Conservation (phyloP, 2,797 vertebrate species). For the Emydoidea blandingii region DNA sequence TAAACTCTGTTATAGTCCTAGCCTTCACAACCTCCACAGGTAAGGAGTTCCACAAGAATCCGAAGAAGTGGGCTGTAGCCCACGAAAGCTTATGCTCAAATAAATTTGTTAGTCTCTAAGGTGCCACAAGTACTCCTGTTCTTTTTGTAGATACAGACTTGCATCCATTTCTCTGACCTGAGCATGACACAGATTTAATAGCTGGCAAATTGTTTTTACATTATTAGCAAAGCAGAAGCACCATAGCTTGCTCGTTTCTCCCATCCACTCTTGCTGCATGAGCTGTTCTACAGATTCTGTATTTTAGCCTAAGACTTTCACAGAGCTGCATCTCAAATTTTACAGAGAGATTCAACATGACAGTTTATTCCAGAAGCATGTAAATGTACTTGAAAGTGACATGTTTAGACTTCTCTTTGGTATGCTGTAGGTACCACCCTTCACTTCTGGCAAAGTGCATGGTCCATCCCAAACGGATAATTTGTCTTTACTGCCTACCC, state of each 20-base stretch:
- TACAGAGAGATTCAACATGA: constrained; percentile 27
- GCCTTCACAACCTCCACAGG: no score
- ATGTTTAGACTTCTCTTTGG: constrained; percentile 44
- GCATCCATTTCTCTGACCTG: neutral
- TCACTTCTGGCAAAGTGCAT: neutral
- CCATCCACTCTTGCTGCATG: constrained; percentile 17
- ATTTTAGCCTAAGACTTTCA: constrained; percentile 42
- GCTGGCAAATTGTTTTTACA: neutral
- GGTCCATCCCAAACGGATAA: neutral
- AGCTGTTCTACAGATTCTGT: constrained; percentile 42
- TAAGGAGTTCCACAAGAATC: no score
- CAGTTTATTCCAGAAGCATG: constrained; percentile 33
- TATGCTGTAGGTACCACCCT: constrained; percentile 26
- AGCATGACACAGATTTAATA: constrained; percentile 4
- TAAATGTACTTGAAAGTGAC: constrained; percentile 30
- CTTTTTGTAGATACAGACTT: neutral
- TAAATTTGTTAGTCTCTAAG: no score
- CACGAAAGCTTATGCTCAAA: no score
- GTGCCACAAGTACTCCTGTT: no score
- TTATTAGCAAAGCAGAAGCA: constrained; percentile 28
- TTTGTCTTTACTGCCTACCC: neutral
- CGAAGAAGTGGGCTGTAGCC: no score
- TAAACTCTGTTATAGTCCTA: no score
- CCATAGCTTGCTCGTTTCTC: constrained; percentile 11
- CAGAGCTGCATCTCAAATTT: constrained; percentile 1